Base-by-base conservation (phyloP, 2,113 vertebrate species). In the Pyrgilauda ruficollis region DNA sequence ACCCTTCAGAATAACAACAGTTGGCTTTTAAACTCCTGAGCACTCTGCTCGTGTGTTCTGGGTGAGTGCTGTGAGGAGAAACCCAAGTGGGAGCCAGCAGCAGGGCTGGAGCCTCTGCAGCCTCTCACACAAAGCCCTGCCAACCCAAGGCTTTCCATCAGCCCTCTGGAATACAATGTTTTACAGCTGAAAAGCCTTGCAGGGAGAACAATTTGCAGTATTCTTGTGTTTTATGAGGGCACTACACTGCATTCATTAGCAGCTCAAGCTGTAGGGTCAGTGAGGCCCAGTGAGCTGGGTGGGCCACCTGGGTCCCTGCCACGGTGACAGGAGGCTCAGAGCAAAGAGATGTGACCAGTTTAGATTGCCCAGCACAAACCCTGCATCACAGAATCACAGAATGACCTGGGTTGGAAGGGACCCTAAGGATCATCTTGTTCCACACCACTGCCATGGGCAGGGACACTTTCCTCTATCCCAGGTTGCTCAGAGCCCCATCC, bases 211-310 rank as follows among this genome's bases (percentile, higher is more conserved):
- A 4, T 18, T 8, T 66, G 53, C 22, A 72, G 19, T 2, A 41
- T 14, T 74, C 56, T 52, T 4, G 2, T 33, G 62, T n/a, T 91
- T 44, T 35, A 5, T 3, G 18, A 3, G 22, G 15, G 37, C 20
- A 24, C 26, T 17, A 3, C 31, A 8, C 3, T 20, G 74, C n/a
- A 13, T 23, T 64, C 37, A 11, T 9, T 9, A 44, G 17, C 73
- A 5, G 10, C 14, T 35, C 44, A 27, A 4, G 6, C 15, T 21
- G 9, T 0, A 10, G 24, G 37, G 84, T 15, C 28, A 16, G 47
- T 0, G 46, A 76, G 72, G 81, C 84, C 27, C 3, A 47, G 37
- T 0, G 3, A 47, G 41, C 6, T 21, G 47, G 31, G 0, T 21
- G 31, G 47, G 83, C 37, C 82, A 74, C 49, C 59, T 10, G 46